Evolutionary conservation across 92 coral and sea anemone genomes (phyloP), one percentile per base, ranked within the genome.

Genomic region (Blastomussa wellsi): DNA sequence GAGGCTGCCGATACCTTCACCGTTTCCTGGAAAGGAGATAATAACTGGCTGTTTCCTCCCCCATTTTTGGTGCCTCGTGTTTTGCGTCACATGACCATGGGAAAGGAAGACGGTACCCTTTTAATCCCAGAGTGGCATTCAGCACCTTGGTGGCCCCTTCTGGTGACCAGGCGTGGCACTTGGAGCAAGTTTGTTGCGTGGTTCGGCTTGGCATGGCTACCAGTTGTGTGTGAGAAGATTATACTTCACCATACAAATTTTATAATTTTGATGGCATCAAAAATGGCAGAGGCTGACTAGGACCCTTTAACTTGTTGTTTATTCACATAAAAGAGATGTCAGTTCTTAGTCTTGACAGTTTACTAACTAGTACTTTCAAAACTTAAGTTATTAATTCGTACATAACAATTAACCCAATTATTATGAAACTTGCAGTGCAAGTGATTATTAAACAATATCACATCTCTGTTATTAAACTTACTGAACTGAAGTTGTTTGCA

Each of bases 71-170:
- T 88, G 33, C 78, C 97, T 31, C 79, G 90, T 39, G 87, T 91
- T 29, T 70, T 91, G 38, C 78, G 82, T 49, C 97, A 93, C 85
- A 90, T 93, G 96, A 20, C 39, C 35, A 20, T 29, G 7, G 91
- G 91, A 13, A 59, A 60, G 38, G 93, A 93, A 80, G 78, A 75
- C 32, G 94, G 94, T 20, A 91, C 97, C 33, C 85, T 91, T 32
- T 36, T 85, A 32, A 84, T 89, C 79, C 97, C 94, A 19, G 77
- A 82, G 6, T 88, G 97, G 96, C 90, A 85, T 31, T 90, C 94
- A 4, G 94, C 94, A 28, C 88, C 89, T n/a, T 93, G 94, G 92
- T 93, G 94, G 91, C 91, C 96, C 62, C 85, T 92, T 51, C 89
- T 89, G 41, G 47, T 92, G 64, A 67, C 75, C 37, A 90, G 44